Conservation (phyloP, 2,113 vertebrate species). For the Vidua chalybeata region DNA sequence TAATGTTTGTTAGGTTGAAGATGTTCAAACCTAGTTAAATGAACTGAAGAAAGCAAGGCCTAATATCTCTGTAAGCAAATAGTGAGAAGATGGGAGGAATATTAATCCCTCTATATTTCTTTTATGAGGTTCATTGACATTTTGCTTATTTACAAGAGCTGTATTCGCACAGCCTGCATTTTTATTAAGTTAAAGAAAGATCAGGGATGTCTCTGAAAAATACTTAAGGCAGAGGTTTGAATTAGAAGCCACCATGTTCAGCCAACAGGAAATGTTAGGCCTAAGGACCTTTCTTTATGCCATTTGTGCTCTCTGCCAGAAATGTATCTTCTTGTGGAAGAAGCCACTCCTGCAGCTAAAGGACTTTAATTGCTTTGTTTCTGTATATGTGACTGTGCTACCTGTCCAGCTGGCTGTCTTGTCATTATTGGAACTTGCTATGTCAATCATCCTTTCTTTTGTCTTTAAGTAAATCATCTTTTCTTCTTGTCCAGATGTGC, state of each 20-base stretch:
- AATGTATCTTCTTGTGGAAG: not conserved
- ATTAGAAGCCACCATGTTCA: not conserved
- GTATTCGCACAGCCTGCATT: not conserved
- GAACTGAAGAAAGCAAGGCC: not conserved
- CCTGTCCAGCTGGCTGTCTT: not conserved
- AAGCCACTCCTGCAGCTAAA: not conserved
- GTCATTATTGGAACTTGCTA: not conserved
- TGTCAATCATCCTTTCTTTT: not conserved
- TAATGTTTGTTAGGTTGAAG: not conserved
- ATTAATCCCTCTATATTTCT: not conserved
- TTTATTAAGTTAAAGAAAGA: not conserved
- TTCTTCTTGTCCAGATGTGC: not conserved
- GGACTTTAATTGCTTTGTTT: not conserved
- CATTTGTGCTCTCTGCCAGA: not conserved
- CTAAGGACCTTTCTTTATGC: not conserved
- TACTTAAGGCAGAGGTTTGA: not conserved
- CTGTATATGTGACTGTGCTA: fast-evolving
- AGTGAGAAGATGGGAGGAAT: not conserved
- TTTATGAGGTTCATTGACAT: not conserved
- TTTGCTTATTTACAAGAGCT: not conserved
- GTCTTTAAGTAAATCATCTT: not conserved
- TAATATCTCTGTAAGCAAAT: not conserved
- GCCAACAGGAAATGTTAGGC: not conserved
- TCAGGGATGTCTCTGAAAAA: not conserved
- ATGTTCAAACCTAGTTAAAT: not conserved